Evolutionary conservation across 2,888 invertebrate species (phyloP).

Genomic region (Gymnocheta viridis): DNA sequence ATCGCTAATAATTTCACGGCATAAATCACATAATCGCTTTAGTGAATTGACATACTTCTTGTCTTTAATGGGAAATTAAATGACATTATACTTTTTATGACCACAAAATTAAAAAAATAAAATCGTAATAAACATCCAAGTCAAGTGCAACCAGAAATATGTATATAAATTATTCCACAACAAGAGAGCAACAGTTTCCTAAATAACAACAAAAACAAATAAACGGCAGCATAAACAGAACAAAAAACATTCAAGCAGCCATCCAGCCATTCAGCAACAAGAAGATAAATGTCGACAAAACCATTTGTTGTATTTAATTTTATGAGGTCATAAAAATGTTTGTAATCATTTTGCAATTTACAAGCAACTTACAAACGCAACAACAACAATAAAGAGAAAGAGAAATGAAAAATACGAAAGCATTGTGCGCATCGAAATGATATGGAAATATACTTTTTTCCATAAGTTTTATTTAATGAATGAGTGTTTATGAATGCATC

Average conservation of each 20-base stretch:
- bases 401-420: background rate
- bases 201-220: constrained; percentile 32
- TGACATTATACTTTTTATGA: constrained; percentile 45
- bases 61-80: constrained; percentile 45
- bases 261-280: constrained; percentile 44
- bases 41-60: constrained; percentile 12
- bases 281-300: constrained; percentile 78
- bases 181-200: constrained; percentile 60
- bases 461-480: background rate
- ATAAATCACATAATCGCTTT: background rate
- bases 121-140: constrained; percentile 53
- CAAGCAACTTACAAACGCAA: constrained; percentile 52
- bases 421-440: background rate
- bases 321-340: constrained; percentile 79
- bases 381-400: background rate
- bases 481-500: too few species aligned
- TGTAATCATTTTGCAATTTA: constrained; percentile 79
- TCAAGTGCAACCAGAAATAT: constrained; percentile 57
- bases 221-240: constrained; percentile 29
- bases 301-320: constrained; percentile 80
- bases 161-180: constrained; percentile 57
- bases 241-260: constrained; percentile 21
- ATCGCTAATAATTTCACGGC: background rate
- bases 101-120: constrained; percentile 53
- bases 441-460: background rate